Evolutionary conservation across 1,140 invertebrate genomes (phyloP).

Genomic region (Trachymyrmex cornetzi): DNA sequence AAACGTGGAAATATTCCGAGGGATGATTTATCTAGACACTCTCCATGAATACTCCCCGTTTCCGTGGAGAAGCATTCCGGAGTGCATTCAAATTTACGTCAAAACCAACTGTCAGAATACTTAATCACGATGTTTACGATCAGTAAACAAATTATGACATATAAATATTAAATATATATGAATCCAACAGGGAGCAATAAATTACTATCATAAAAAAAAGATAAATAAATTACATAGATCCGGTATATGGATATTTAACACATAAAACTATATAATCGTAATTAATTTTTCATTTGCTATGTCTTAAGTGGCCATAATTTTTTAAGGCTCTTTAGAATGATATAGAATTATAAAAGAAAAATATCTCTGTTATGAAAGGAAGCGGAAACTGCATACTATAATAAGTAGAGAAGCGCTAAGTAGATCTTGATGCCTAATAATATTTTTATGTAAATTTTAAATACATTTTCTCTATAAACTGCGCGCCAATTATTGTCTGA

Average conservation of each 20-base stretch:
- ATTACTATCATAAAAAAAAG: not conserved
- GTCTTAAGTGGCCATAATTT: not conserved
- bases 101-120: constrained; percentile 17
- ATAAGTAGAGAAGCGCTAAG: no score
- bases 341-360: not conserved
- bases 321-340: not conserved
- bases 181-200: not conserved
- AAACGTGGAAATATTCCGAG: constrained; percentile 21
- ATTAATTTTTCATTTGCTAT: not conserved
- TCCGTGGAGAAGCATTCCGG: not conserved
- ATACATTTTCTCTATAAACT: no score
- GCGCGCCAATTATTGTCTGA: no score
- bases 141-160: constrained; percentile 19
- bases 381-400: not conserved
- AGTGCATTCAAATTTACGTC: constrained; percentile 41
- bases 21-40: constrained; percentile 52
- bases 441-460: no score
- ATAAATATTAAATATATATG: not conserved
- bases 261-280: not conserved
- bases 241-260: not conserved
- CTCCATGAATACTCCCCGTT: constrained; percentile 11
- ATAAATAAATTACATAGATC: constrained; percentile 2
- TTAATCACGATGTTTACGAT: constrained; percentile 35
- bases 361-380: not conserved
- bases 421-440: no score